These are phyloP conservation scores for Drepana falcataria DNA, from an alignment of 2,888 invertebrate genomes.

Conservation along the genomic window DNA sequence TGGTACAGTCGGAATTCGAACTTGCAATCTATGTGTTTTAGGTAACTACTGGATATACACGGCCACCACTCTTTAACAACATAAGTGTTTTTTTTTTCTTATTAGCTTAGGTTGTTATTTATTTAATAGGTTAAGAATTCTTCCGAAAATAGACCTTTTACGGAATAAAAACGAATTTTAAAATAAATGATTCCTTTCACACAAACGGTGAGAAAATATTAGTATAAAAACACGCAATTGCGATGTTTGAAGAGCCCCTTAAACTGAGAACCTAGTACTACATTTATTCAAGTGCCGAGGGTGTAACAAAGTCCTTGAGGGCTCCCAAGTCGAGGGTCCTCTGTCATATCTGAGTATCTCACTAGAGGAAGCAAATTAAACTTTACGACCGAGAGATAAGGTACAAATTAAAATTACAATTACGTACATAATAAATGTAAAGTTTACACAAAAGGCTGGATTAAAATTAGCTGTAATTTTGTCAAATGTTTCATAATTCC, in stretches of 20 bases:
- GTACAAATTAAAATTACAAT: not conserved
- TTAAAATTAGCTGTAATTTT: not conserved
- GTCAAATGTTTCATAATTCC: not conserved
- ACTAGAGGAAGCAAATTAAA: conserved; percentile 1
- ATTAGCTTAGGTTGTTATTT: too few relatives aligned
- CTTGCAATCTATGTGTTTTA: too few relatives aligned
- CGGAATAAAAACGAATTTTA: not conserved
- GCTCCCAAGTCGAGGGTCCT: conserved; percentile 9
- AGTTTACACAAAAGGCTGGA: not conserved
- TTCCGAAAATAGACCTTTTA: too few relatives aligned
- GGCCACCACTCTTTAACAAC: too few relatives aligned
- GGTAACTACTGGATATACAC: too few relatives aligned
- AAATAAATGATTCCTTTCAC: not conserved
- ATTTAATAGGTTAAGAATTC: too few relatives aligned
- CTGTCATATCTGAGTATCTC: conserved; percentile 10
- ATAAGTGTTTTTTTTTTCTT: too few relatives aligned
- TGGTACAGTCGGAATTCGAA: too few relatives aligned
- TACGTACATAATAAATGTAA: not conserved
- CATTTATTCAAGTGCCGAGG: conserved; percentile 13
- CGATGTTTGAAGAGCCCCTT: conserved; percentile 12
- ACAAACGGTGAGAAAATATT: not conserved
- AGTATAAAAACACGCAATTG: conserved; percentile 3
- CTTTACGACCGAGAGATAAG: not conserved
- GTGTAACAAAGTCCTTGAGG: conserved; percentile 11
- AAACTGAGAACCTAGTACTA: conserved; percentile 9